Conservation (phyloP, 2,797 vertebrate genomes). For the Halcyon leucocephala region DNA sequence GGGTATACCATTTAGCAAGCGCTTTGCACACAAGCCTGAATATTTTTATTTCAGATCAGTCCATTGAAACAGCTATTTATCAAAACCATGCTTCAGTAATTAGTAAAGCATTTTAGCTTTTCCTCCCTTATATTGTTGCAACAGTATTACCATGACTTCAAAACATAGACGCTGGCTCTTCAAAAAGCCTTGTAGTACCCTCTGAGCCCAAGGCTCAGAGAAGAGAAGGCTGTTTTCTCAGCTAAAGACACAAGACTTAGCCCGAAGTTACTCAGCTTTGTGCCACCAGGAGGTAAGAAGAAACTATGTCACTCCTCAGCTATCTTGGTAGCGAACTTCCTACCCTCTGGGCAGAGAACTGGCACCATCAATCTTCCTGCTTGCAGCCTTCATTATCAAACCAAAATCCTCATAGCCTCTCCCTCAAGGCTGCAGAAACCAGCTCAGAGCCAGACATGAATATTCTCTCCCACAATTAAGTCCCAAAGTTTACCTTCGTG, state of each 20-base stretch:
- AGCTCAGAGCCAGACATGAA: neutral
- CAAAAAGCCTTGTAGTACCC: neutral
- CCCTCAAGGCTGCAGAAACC: neutral
- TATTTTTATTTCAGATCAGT: neutral
- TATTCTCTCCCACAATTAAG: neutral
- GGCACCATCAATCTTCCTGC: neutral
- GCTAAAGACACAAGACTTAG: neutral
- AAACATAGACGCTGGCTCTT: neutral
- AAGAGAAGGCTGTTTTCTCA: neutral
- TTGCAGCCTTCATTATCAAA: neutral
- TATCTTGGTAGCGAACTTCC: neutral
- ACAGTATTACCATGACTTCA: neutral
- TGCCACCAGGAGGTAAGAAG: neutral
- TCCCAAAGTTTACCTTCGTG: neutral
- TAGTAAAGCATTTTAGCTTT: neutral
- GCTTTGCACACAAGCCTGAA: neutral
- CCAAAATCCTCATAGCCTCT: neutral
- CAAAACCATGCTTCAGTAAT: neutral
- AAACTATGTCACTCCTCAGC: neutral
- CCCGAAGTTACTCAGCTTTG: neutral
- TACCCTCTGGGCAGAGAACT: neutral
- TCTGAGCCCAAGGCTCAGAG: neutral
- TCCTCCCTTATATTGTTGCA: neutral
- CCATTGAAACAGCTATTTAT: neutral
- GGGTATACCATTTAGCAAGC: fast-evolving